Percentiles rank a stretch among this genome's conserved stretches.
Evolutionary conservation across 2,888 invertebrate genomes (phyloP).

Genomic region (Drosophila quinaria): DNA sequence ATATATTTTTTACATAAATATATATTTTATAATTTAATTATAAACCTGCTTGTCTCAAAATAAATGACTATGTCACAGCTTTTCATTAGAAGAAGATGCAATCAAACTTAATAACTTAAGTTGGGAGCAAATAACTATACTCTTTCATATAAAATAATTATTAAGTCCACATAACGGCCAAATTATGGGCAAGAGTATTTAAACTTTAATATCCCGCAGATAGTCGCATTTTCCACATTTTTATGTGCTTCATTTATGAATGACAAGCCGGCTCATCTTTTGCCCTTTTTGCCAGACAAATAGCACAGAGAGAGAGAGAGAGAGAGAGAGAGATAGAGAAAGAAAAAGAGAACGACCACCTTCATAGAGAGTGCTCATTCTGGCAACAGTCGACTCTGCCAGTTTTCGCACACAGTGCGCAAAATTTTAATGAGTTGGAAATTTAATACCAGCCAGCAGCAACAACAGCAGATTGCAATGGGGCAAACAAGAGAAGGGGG

Average conservation of each 20-base stretch:
- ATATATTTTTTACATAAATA: no score
- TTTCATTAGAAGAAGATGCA: no score
- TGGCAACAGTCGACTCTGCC: slow-evolving; percentile 30
- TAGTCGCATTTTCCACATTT: slow-evolving; percentile 6
- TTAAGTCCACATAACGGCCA: neutral
- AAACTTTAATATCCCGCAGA: neutral
- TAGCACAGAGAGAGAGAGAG: slow-evolving; percentile 31
- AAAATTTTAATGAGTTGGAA: slow-evolving; percentile 82
- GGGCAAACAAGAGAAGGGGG: neutral
- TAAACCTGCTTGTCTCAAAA: no score
- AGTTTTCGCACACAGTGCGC: slow-evolving; percentile 66
- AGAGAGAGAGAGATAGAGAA: neutral
- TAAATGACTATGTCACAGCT: no score
- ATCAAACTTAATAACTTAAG: neutral
- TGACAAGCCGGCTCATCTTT: slow-evolving; percentile 47
- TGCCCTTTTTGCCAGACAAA: slow-evolving; percentile 15
- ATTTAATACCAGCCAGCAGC: slow-evolving; percentile 69
- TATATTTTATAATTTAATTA: no score
- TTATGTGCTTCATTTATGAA: slow-evolving; percentile 63
- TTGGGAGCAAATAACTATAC: neutral
- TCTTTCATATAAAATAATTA: neutral
- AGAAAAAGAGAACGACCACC: neutral
- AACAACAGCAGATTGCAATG: slow-evolving; percentile 48
- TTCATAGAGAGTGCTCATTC: slow-evolving; percentile 25
- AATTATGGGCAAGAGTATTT: slow-evolving; percentile 3